Evolutionary conservation across 2,888 invertebrate genomes (phyloP).

Genomic region (Stegophylla sp.): DNA sequence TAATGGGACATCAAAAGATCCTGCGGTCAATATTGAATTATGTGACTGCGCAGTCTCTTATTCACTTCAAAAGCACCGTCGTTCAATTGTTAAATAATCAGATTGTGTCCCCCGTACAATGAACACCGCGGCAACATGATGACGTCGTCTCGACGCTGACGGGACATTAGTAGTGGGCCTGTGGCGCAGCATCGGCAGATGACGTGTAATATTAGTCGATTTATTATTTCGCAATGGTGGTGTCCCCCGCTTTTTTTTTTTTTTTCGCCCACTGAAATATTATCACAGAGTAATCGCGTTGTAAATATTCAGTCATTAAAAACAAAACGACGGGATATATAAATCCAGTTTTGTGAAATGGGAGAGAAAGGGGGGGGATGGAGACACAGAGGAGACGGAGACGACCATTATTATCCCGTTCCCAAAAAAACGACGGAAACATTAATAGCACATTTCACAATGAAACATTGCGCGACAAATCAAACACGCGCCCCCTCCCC

Average conservation of each 20-base stretch:
- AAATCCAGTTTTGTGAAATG: no score
- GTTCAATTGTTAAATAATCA: conserved; percentile 49
- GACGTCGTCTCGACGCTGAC: no score
- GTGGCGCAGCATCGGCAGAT: no score
- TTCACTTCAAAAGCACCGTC: background rate
- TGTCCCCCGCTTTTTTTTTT: no score
- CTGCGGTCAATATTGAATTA: conserved; percentile 40
- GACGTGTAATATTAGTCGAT: background rate
- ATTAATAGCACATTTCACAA: conserved; percentile 20
- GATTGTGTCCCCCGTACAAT: background rate
- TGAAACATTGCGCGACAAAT: conserved; percentile 49
- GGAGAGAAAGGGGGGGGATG: background rate
- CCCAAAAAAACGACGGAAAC: conserved; percentile 41
- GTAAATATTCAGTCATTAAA: conserved; percentile 21
- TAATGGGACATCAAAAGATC: conserved; percentile 16
- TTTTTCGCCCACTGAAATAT: conserved; percentile 4
- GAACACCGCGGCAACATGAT: background rate
- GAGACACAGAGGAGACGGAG: background rate
- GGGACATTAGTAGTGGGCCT: no score
- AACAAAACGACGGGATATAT: background rate
- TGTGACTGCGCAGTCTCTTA: background rate
- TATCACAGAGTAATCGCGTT: background rate
- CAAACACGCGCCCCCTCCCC: conserved; percentile 10
- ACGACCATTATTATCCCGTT: conserved; percentile 8
- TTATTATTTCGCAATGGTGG: conserved; percentile 6